Evolutionary conservation across 1,140 invertebrate species (phyloP).

Genomic region (Magallana gigas): DNA sequence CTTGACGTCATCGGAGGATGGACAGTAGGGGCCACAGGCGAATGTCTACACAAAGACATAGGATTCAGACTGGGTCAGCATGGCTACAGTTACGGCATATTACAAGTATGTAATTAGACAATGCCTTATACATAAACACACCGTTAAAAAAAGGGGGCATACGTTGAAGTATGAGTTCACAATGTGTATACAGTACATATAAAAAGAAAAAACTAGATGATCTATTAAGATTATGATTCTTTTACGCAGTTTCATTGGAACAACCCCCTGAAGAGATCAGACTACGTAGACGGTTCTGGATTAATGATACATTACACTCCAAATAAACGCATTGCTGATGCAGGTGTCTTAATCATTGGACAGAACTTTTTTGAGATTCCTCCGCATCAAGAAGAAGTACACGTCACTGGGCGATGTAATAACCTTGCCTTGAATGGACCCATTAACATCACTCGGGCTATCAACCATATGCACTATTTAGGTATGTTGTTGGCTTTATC

Average conservation of each 20-base stretch:
- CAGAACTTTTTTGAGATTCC: conserved; percentile 9
- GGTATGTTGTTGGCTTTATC: conserved; percentile 2
- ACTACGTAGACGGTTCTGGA: conserved; percentile 46
- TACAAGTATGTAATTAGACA: conserved; percentile 49
- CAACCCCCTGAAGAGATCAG: conserved; percentile 10
- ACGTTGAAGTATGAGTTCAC: too few relatives aligned
- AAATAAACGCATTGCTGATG: conserved; percentile 16
- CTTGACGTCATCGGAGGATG: conserved; percentile 51
- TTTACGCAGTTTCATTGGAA: conserved; percentile 43
- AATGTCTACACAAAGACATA: conserved; percentile 50
- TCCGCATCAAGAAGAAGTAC: background rate
- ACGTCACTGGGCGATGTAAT: background rate
- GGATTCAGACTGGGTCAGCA: conserved; percentile 49
- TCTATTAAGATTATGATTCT: background rate
- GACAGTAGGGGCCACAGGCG: conserved; percentile 55
- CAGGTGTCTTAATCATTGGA: background rate
- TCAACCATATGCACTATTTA: conserved; percentile 52
- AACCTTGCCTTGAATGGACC: background rate
- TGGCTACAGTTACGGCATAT: conserved; percentile 45
- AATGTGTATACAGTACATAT: too few relatives aligned
- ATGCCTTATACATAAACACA: too few relatives aligned
- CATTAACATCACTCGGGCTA: conserved; percentile 3
- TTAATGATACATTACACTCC: conserved; percentile 11
- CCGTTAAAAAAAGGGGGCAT: too few relatives aligned
- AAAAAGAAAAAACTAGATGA: too few relatives aligned